phyloP scores from a whole-genome alignment of 2,113 vertebrate species.

The Pungitius pungitius region DNA sequence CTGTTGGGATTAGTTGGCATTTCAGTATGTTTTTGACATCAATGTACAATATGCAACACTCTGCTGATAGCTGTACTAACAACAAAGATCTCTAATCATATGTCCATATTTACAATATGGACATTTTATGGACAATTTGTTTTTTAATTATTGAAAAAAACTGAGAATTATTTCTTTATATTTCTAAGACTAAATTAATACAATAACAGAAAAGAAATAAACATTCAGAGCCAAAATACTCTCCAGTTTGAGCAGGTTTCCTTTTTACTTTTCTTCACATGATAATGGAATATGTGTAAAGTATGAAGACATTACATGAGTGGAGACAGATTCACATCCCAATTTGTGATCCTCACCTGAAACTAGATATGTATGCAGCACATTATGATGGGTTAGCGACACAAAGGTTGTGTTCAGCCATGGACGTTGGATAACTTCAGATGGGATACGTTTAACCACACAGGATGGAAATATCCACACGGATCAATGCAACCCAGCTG shows the following conservation, averaged over 20 bases:
- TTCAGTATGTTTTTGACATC: background rate
- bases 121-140: too few species aligned
- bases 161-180: too few species aligned
- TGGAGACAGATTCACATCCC: background rate
- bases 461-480: background rate
- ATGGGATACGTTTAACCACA: background rate
- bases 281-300: background rate
- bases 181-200: background rate
- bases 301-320: background rate
- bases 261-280: background rate
- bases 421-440: background rate
- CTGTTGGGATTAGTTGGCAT: background rate
- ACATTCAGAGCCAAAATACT: background rate
- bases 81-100: background rate
- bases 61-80: background rate
- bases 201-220: background rate
- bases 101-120: background rate
- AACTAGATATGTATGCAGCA: background rate
- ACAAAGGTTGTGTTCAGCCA: background rate
- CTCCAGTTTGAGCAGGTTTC: background rate
- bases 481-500: slow-evolving; percentile 28
- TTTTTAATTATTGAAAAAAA: background rate
- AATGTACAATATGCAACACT: background rate
- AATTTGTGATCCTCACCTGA: background rate
- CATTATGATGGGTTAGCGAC: background rate